These are phyloP conservation scores for Diaprepes abbreviatus DNA, from an alignment of 2,888 invertebrate genomes.

Conservation along the genomic window DNA sequence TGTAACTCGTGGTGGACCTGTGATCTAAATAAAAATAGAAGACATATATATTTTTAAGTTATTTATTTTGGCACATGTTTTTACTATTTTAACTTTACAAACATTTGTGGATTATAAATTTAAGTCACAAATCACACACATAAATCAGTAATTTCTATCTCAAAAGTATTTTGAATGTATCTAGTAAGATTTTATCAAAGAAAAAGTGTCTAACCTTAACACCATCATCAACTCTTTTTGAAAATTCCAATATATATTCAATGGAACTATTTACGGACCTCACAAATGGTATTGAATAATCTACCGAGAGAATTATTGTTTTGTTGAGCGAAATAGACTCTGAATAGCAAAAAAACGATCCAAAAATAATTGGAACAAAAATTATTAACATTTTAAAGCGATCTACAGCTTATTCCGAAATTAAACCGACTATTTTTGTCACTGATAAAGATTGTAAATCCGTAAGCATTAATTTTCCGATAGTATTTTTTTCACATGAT, in stretches of 20 bases:
- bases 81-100: too few relatives aligned
- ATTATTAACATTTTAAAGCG: not conserved
- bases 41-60: too few relatives aligned
- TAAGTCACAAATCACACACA: too few relatives aligned
- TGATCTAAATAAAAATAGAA: conserved; percentile 23
- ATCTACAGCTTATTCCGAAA: not conserved
- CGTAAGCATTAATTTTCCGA: too few relatives aligned
- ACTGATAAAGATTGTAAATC: too few relatives aligned
- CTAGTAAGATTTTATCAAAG: too few relatives aligned
- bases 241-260: conserved; percentile 51
- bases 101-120: too few relatives aligned
- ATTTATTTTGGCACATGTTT: too few relatives aligned
- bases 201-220: conserved; percentile 36
- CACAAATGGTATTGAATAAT: conserved; percentile 34
- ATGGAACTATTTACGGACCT: conserved; percentile 40
- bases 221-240: conserved; percentile 16
- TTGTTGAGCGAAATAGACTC: conserved; percentile 19
- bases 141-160: too few relatives aligned
- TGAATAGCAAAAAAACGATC: not conserved
- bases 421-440: too few relatives aligned
- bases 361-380: not conserved
- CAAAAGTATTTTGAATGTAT: too few relatives aligned
- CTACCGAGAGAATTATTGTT: conserved; percentile 25
- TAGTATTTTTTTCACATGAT: too few relatives aligned
- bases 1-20: conserved; percentile 56